Conservation (phyloP, 2,888 invertebrate genomes). For the Tetragonisca angustula region DNA sequence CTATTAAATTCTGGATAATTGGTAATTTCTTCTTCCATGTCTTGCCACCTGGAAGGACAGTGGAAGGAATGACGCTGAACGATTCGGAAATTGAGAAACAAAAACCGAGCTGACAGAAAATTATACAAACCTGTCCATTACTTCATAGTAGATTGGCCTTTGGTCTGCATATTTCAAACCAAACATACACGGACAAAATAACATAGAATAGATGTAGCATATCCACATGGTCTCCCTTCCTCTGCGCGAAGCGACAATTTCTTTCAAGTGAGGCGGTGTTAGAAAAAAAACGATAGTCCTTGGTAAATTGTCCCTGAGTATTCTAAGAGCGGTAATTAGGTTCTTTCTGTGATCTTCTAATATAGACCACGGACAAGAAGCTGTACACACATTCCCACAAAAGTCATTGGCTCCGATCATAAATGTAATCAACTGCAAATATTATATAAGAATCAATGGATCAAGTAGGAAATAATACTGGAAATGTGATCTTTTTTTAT, state of each 20-base stretch:
- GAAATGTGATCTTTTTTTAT: too few species aligned
- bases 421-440: constrained; percentile 85
- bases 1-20: constrained; percentile 83
- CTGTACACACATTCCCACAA: constrained; percentile 86
- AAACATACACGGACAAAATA: constrained; percentile 85
- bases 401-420: constrained; percentile 88
- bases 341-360: constrained; percentile 85
- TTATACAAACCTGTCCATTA: constrained; percentile 85
- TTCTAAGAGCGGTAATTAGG: constrained; percentile 84
- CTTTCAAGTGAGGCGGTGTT: constrained; percentile 84
- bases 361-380: constrained; percentile 81
- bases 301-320: constrained; percentile 86
- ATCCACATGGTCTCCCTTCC: constrained; percentile 77
- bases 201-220: constrained; percentile 85
- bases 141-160: constrained; percentile 80
- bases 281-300: constrained; percentile 87
- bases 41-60: constrained; percentile 83
- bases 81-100: constrained; percentile 78
- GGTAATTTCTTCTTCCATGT: constrained; percentile 85
- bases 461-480: background rate
- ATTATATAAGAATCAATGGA: background rate
- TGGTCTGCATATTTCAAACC: constrained; percentile 79
- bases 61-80: background rate
- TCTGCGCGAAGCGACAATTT: constrained; percentile 80
- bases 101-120: constrained; percentile 67